Conservation (phyloP, 2,797 vertebrate genomes). For the Urocyon cinereoargenteus region DNA sequence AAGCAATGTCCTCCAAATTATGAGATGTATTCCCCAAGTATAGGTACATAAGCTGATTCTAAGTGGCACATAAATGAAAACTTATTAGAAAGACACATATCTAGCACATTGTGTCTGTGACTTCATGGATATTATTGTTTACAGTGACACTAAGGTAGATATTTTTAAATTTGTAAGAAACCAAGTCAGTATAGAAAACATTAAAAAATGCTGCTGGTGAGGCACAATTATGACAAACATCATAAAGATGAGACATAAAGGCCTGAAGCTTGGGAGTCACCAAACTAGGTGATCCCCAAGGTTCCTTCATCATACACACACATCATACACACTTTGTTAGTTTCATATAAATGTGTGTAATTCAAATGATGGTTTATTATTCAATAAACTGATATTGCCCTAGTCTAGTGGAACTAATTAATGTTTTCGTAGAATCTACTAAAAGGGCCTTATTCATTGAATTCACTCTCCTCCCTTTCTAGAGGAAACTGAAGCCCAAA, state of each 20-base stretch:
- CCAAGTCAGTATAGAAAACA: conserved; percentile 46
- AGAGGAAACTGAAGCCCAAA: conserved; percentile 43
- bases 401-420: conserved; percentile 21
- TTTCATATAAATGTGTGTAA: conserved; percentile 59
- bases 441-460: conserved; percentile 39
- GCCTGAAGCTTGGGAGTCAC: not conserved
- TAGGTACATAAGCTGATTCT: not conserved
- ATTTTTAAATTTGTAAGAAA: conserved; percentile 48
- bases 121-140: not conserved
- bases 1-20: conserved; percentile 37
- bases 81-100: not conserved
- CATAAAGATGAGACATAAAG: not conserved
- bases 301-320: not conserved
- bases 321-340: not conserved
- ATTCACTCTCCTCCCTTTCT: conserved; percentile 7
- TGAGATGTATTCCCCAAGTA: not conserved
- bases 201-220: conserved; percentile 10
- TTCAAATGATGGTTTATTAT: conserved; percentile 38
- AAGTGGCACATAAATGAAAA: conserved; percentile 24
- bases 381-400: not conserved
- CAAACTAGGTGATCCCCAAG: not conserved
- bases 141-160: conserved; percentile 17
- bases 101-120: not conserved
- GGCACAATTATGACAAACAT: conserved; percentile 36
- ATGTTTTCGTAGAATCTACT: conserved; percentile 58